These are phyloP conservation scores for Engystomops pustulosus DNA, from an alignment of 2,113 vertebrate species.

Conservation along the genomic window DNA sequence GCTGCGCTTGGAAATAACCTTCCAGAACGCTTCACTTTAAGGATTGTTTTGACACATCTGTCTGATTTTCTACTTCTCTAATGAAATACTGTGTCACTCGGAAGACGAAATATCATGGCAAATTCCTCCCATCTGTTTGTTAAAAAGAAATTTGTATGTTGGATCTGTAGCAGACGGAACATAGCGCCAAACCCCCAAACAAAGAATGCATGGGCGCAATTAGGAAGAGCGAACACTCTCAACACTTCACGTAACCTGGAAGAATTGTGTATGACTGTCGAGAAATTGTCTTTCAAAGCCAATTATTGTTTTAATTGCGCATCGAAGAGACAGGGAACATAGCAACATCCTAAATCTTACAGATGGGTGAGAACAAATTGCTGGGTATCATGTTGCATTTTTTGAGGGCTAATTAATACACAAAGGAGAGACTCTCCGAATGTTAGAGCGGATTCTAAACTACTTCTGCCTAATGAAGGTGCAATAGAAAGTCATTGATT, in stretches of 20 bases:
- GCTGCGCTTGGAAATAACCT: constrained; percentile 17
- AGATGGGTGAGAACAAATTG: constrained; percentile 45
- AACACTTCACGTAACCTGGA: constrained; percentile 5
- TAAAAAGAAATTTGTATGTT: constrained; percentile 17
- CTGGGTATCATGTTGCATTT: constrained; percentile 51
- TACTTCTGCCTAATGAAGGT: not conserved
- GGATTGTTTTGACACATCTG: constrained; percentile 46
- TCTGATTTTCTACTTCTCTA: constrained; percentile 40
- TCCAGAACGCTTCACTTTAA: constrained; percentile 24
- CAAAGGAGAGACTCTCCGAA: constrained; percentile 19
- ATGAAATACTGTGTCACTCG: constrained; percentile 33
- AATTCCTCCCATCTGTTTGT: constrained; percentile 41
- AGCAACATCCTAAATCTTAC: constrained; percentile 31
- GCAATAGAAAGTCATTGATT: not conserved
- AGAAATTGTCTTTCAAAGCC: constrained; percentile 27
- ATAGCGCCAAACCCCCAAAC: constrained; percentile 9
- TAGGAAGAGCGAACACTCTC: not conserved
- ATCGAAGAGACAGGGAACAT: not conserved
- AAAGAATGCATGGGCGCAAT: constrained; percentile 20
- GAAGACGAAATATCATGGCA: not conserved
- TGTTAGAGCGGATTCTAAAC: not conserved
- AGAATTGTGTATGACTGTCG: constrained; percentile 1
- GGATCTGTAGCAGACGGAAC: constrained; percentile 19
- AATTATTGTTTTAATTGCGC: constrained; percentile 58
- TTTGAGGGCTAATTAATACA: constrained; percentile 54